phyloP scores from a whole-genome alignment of 2,797 vertebrate genomes.

The Thalassophryne amazonica region DNA sequence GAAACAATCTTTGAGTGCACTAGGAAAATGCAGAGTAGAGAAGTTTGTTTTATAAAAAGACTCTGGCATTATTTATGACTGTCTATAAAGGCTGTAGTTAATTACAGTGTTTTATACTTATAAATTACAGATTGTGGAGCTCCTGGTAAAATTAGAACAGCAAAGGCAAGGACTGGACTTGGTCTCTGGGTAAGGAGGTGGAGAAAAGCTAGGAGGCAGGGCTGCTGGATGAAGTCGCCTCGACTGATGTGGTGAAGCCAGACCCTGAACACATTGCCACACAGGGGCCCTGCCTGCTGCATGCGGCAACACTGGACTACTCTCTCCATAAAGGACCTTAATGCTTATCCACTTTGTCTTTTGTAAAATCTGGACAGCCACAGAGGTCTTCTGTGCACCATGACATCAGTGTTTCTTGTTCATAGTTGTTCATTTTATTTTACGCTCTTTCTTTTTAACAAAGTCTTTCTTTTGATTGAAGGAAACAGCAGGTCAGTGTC shows the following conservation, averaged over 20 bases:
- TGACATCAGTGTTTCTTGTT: neutral
- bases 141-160: conserved; percentile 80
- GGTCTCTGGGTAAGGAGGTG: conserved; percentile 56
- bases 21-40: conserved; percentile 26
- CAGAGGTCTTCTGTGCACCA: neutral
- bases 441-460: conserved; percentile 2
- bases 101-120: conserved; percentile 82
- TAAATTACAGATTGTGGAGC: conserved; percentile 83
- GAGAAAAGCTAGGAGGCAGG: conserved; percentile 48
- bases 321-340: conserved; percentile 26
- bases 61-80: conserved; percentile 80
- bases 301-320: conserved; percentile 41
- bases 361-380: conserved; percentile 28
- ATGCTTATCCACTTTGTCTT: conserved; percentile 13
- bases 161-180: conserved; percentile 52
- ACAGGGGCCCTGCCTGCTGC: conserved; percentile 43
- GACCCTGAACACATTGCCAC: conserved; percentile 39
- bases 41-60: conserved; percentile 56
- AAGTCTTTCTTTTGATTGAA: neutral
- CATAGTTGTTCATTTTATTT: neutral
- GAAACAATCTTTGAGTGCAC: conserved; percentile 35
- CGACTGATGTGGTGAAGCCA: conserved; percentile 69
- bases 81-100: conserved; percentile 80
- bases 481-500: conserved; percentile 11
- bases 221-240: conserved; percentile 49